phyloP scores from a whole-genome alignment of 2,797 vertebrate genomes.

The Phalloptychus januarius region DNA sequence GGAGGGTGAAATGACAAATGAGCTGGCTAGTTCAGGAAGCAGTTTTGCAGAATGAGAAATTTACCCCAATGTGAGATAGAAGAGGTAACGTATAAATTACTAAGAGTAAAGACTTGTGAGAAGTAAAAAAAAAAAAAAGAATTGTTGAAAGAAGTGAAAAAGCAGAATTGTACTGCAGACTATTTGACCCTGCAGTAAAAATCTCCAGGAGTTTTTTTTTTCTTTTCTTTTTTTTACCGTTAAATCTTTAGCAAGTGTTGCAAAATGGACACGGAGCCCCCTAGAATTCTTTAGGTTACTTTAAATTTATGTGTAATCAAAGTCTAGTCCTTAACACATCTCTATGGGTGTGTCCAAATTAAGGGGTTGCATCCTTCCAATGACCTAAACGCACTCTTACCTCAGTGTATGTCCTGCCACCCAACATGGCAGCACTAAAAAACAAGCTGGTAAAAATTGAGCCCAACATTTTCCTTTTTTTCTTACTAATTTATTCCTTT shows the following conservation, averaged over 20 bases:
- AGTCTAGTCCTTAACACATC: background rate
- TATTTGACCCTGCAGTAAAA: background rate
- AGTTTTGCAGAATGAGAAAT: constrained; percentile 42
- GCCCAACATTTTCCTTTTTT: background rate
- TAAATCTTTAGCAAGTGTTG: background rate
- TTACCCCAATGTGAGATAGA: constrained; percentile 40
- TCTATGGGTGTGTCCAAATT: background rate
- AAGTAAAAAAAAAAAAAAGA: constrained; percentile 8
- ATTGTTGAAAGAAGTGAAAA: background rate
- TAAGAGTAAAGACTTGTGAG: constrained; percentile 30
- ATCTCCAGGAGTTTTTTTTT: background rate
- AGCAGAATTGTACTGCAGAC: background rate
- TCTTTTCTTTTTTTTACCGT: background rate
- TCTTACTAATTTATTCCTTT: background rate
- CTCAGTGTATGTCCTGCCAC: background rate
- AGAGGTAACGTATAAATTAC: constrained; percentile 42
- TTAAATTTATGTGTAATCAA: background rate
- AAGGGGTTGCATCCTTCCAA: background rate
- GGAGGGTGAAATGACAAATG: constrained; percentile 66
- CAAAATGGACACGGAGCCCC: background rate
- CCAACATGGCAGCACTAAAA: background rate
- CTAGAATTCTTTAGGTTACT: background rate
- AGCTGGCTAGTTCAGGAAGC: constrained; percentile 28
- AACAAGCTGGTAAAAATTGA: background rate
- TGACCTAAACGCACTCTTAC: background rate